Evolutionary conservation across 2,888 invertebrate species (phyloP).

Genomic region (Brenthis hecate): DNA sequence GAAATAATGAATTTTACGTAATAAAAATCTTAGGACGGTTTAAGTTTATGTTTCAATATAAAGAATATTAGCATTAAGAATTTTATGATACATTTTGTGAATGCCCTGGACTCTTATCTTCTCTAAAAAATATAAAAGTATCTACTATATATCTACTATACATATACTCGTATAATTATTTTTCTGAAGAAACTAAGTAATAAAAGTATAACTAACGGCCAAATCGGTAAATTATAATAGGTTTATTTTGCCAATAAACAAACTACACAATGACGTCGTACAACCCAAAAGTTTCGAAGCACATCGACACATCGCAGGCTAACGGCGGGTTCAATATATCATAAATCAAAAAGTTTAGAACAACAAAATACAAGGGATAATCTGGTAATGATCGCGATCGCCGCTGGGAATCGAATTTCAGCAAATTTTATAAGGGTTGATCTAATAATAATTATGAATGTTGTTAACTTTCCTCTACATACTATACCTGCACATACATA

Average conservation of each 20-base stretch:
- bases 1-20: too few species aligned
- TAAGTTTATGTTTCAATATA: neutral
- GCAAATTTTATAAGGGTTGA: slow-evolving; percentile 37
- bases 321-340: slow-evolving; percentile 61
- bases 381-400: slow-evolving; percentile 73
- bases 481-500: too few species aligned
- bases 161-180: too few species aligned
- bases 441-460: slow-evolving; percentile 41
- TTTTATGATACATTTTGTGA: too few species aligned
- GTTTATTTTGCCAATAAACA: slow-evolving; percentile 13
- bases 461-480: neutral
- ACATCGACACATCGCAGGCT: slow-evolving; percentile 45
- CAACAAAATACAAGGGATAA: slow-evolving; percentile 70
- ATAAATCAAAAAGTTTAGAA: slow-evolving; percentile 77
- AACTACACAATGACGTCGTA: neutral
- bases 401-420: slow-evolving; percentile 52
- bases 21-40: neutral
- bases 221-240: neutral
- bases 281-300: slow-evolving; percentile 19
- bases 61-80: too few species aligned
- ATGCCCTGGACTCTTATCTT: too few species aligned
- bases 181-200: neutral
- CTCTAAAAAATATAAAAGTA: too few species aligned
- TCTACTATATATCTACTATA: too few species aligned
- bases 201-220: neutral